Conservation (phyloP, 2,888 invertebrate genomes). For the Acronicta aceris region DNA sequence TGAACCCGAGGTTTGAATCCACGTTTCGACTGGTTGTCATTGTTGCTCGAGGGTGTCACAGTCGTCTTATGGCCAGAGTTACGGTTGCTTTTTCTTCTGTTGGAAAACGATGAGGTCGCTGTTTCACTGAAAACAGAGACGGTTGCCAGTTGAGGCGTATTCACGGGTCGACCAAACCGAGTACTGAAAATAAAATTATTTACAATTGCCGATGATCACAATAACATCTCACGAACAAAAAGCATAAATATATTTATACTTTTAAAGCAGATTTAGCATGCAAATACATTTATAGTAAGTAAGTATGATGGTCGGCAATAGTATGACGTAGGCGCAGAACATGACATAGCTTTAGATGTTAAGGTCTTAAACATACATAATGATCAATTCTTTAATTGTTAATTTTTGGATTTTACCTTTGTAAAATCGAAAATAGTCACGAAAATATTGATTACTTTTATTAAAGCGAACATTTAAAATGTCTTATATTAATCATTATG, state of each 20-base stretch:
- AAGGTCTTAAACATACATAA: too few relatives aligned
- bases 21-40: conserved; percentile 85
- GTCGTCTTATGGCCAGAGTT: conserved; percentile 82
- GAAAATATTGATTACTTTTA: too few relatives aligned
- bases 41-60: conserved; percentile 80
- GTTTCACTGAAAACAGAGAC: conserved; percentile 91
- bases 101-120: conserved; percentile 83
- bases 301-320: conserved; percentile 60
- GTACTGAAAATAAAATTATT: conserved; percentile 82
- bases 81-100: conserved; percentile 86
- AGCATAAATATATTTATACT: neutral
- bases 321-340: conserved; percentile 42
- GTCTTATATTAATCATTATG: conserved; percentile 2
- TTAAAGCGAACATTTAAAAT: neutral
- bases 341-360: neutral
- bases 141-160: conserved; percentile 90
- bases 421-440: too few relatives aligned
- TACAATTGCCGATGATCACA: conserved; percentile 55
- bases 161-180: conserved; percentile 83
- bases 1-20: conserved; percentile 92
- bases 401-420: too few relatives aligned
- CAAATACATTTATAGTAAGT: conserved; percentile 27
- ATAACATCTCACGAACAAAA: conserved; percentile 1
- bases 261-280: conserved; percentile 30
- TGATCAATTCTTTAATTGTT: too few relatives aligned